Base-by-base conservation (phyloP, 2,113 vertebrate species). In the Oryzias javanicus region DNA sequence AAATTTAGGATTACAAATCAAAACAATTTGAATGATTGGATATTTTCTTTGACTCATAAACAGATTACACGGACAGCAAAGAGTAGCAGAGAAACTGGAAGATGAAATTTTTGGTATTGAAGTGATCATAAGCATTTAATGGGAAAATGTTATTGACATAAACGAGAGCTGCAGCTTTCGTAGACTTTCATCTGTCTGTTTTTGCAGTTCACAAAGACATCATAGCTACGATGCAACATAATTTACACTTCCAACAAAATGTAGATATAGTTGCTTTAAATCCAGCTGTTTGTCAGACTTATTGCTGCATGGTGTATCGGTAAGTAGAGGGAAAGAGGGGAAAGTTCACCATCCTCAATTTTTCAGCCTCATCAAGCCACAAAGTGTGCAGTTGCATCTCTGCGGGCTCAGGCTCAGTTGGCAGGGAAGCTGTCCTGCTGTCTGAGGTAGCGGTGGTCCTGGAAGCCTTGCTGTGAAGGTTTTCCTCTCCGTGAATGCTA, bases 391-490 rank as follows among this genome's bases (percentile, higher is more conserved):
- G 60, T 46, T 49, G 42, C 42, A 47, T 52, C 40, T 50, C 45
- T 29, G 64, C 58, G 50, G 63, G 60, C 59, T 41, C 13, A 2
- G 51, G 48, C 60, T 70, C 44, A 35, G 63, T 58, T 60, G 56
- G 72, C 51, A 67, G 52, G 22, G 48, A 68, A 51, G 49, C 52
- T 70, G 46, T 48, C 22, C 53, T 22, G 15, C 55, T 62, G 57
- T 75, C 60, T 72, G 8, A 70, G 66, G 58, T 20, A 20, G 55
- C 67, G 64, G 54, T n/a, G 24, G 59, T 44, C 62, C 67, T 45
- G 35, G 29, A 72, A 60, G 62, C 67, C 58, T 42, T 46, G 52
- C 66, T 66, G 61, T 60, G 53, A 51, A 60, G 35, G 66, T 45
- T 18, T 67, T 54, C 17, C 49, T 58, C 57, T 17, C 52, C 25